Conservation (phyloP, 1,140 invertebrate genomes). For the Mercenaria mercenaria region DNA sequence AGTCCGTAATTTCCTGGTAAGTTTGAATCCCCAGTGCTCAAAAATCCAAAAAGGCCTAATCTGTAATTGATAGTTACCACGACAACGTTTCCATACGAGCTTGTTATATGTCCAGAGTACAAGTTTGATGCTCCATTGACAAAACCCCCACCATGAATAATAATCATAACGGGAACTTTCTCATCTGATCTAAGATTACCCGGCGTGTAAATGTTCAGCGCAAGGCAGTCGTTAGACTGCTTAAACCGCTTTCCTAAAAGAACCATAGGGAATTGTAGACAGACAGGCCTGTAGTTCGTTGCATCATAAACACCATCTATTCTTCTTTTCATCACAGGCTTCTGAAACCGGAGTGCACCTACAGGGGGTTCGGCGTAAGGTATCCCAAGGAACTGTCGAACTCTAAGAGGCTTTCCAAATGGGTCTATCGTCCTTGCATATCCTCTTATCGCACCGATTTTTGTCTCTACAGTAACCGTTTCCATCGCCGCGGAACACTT, state of each 20-base stretch:
- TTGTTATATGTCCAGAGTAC: constrained; percentile 93
- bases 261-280: not conserved
- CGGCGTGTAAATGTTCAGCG: constrained; percentile 94
- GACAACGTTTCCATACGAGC: constrained; percentile 92
- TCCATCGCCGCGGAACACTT: not conserved
- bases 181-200: constrained; percentile 73
- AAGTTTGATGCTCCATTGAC: constrained; percentile 94
- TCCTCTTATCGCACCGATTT: not conserved
- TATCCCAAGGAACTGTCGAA: constrained; percentile 5
- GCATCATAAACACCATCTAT: constrained; percentile 4
- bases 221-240: constrained; percentile 96
- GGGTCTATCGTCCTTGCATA: not conserved
- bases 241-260: not conserved
- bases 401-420: not conserved
- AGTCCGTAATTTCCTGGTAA: constrained; percentile 90
- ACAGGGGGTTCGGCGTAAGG: constrained; percentile 37
- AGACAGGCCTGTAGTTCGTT: not conserved
- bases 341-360: constrained; percentile 13
- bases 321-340: not conserved
- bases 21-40: constrained; percentile 50
- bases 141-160: constrained; percentile 98
- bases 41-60: constrained; percentile 92
- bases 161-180: constrained; percentile 91
- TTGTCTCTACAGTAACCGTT: not conserved
- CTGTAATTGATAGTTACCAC: constrained; percentile 92